Evolutionary conservation across 2,888 invertebrate genomes (phyloP), one percentile per base, ranked within the genome.

Genomic region (Calameuta idolon): DNA sequence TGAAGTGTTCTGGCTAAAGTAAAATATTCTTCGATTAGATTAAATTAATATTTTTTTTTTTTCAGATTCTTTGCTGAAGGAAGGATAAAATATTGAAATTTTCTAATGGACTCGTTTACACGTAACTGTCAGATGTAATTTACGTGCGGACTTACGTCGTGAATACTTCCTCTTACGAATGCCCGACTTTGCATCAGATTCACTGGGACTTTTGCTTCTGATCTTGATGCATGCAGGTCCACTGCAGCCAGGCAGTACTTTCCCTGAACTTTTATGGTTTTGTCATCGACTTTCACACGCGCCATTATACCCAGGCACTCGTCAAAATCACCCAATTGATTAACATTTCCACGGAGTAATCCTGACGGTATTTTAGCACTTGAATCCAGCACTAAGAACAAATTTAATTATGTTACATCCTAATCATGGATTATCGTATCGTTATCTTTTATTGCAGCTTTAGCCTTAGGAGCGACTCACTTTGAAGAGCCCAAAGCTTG

Each of bases 401-500:
- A 71, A 71, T 23, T 23, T 23, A 23, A 23, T 2, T 23, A 55
- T 55, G 9, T 23, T 55, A 23, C 23, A 55, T 5, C 23, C 9
- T 15, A 23, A 23, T 55, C 2, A 9, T 55, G 23, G 9, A 23
- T 15, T 37, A 4, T 4, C 4, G 4, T 37, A 4, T 37, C 0
- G 9, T 55, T 23, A 23, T 55, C 5, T 9, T 55, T 55, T 9
- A 23, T 55, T 23, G n/a, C 9, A 55, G 23, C 23, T 9, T 55
- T 15, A 5, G 3, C 55, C 55, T 23, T 9, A 23, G 23, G 55
- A 55, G 55, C 31, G 85, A 93, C 94, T 94, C 92, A 95, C 95
- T 95, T 91, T 95, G 95, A 84, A 95, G 90, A 79, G 95, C 95
- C 95, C 95, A 95, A 83, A 95, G 87, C 91, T 95, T 95, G 81